Evolutionary conservation across 2,797 vertebrate species (phyloP).

Genomic region (Hipposideros larvatus): DNA sequence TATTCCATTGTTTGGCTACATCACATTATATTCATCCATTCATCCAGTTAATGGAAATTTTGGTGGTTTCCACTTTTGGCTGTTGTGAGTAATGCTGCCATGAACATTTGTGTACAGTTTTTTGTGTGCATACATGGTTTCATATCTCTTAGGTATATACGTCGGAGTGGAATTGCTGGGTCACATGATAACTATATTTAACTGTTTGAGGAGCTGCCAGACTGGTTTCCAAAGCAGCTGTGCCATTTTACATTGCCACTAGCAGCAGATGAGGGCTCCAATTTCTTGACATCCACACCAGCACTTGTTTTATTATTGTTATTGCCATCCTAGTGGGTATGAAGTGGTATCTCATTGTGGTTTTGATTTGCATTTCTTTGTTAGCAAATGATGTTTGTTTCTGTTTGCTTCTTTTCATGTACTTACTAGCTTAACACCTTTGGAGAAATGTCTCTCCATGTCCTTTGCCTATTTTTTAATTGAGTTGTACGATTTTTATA

Average conservation of each 20-base stretch:
- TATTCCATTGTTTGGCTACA: not conserved
- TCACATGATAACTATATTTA: not conserved
- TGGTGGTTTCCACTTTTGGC: not conserved
- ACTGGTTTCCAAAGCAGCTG: not conserved
- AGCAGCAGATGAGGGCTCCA: not conserved
- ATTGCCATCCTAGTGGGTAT: not conserved
- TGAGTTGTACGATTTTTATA: not conserved
- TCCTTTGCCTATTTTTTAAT: conserved; percentile 1
- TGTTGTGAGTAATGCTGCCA: not conserved
- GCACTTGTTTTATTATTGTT: not conserved
- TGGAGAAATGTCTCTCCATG: not conserved
- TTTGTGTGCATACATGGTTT: not conserved
- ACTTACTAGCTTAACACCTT: not conserved
- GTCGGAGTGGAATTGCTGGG: not conserved
- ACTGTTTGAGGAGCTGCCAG: not conserved
- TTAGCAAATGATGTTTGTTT: not conserved
- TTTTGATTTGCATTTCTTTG: not conserved
- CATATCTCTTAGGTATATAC: not conserved
- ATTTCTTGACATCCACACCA: not conserved
- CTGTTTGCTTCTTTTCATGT: not conserved
- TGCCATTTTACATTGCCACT: not conserved
- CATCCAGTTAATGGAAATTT: not conserved
- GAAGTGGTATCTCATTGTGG: not conserved
- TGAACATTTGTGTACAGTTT: not conserved
- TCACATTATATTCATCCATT: not conserved